Conservation (phyloP, 2,113 vertebrate genomes). For the Perca flavescens region DNA sequence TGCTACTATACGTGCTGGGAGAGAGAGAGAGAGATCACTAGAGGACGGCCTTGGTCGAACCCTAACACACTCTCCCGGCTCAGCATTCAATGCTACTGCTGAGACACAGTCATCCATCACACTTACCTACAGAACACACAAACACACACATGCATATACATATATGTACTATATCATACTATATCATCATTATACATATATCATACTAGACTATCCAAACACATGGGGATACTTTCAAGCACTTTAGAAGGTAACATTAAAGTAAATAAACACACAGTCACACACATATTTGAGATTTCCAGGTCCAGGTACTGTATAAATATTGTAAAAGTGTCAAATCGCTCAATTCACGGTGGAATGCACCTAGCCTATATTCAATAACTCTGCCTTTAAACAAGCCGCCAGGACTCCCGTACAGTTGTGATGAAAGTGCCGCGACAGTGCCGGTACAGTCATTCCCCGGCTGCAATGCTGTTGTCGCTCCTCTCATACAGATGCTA, state of each 20-base stretch:
- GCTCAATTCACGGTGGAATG: too few species aligned
- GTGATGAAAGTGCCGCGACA: too few species aligned
- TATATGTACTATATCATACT: slow-evolving; percentile 15
- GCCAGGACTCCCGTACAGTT: too few species aligned
- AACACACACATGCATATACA: slow-evolving; percentile 13
- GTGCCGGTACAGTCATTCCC: too few species aligned
- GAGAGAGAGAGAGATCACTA: slow-evolving; percentile 22
- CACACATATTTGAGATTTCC: not conserved
- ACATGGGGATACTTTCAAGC: slow-evolving; percentile 8
- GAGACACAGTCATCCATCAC: slow-evolving; percentile 67
- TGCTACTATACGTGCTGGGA: slow-evolving; percentile 28
- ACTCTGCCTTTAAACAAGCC: too few species aligned
- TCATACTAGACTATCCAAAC: slow-evolving; percentile 20
- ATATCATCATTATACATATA: slow-evolving; percentile 8
- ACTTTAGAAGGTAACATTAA: slow-evolving; percentile 7
- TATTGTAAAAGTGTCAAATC: too few species aligned
- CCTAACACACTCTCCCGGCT: slow-evolving; percentile 15
- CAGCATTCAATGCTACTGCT: not conserved
- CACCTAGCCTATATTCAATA: too few species aligned
- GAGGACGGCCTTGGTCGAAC: slow-evolving; percentile 43
- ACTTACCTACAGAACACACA: slow-evolving; percentile 41
- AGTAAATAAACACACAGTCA: slow-evolving; percentile 15
- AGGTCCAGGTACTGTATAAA: too few species aligned
- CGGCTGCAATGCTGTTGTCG: too few species aligned
- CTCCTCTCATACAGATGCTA: too few species aligned